These are phyloP conservation scores for Pseudococcus longispinus DNA, from an alignment of 2,888 invertebrate genomes.

Conservation along the genomic window DNA sequence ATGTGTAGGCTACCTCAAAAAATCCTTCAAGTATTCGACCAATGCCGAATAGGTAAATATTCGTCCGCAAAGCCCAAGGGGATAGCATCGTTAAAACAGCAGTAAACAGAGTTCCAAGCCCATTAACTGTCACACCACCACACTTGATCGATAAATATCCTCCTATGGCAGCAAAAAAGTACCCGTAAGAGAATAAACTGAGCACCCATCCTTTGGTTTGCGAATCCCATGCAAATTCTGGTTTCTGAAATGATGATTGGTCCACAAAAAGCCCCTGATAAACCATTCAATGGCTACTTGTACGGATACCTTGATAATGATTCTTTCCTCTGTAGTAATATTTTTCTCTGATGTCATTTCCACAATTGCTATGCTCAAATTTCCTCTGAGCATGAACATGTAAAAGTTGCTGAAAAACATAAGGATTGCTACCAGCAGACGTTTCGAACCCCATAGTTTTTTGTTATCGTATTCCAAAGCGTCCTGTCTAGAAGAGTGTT, in stretches of 20 bases:
- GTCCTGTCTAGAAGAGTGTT: not conserved
- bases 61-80: constrained; percentile 71
- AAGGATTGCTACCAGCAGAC: constrained; percentile 77
- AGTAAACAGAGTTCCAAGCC: constrained; percentile 79
- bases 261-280: too few species aligned
- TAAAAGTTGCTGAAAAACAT: constrained; percentile 87
- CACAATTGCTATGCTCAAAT: constrained; percentile 90
- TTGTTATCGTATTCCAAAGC: not conserved
- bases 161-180: constrained; percentile 82
- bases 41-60: constrained; percentile 68
- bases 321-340: not conserved
- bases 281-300: too few species aligned
- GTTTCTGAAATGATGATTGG: constrained; percentile 64
- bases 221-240: constrained; percentile 82
- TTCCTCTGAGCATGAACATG: constrained; percentile 82
- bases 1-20: constrained; percentile 80
- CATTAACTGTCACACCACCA: constrained; percentile 82
- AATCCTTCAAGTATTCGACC: constrained; percentile 80
- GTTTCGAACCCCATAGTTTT: constrained; percentile 29
- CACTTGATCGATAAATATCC: constrained; percentile 83
- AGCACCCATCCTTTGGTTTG: constrained; percentile 79
- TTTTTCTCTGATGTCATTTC: constrained; percentile 74
- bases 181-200: constrained; percentile 89
- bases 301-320: not conserved
- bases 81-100: constrained; percentile 81